Evolutionary conservation across 2,888 invertebrate genomes (phyloP), one percentile per base, ranked within the genome.

Genomic region (Galerucella nymphaeae): DNA sequence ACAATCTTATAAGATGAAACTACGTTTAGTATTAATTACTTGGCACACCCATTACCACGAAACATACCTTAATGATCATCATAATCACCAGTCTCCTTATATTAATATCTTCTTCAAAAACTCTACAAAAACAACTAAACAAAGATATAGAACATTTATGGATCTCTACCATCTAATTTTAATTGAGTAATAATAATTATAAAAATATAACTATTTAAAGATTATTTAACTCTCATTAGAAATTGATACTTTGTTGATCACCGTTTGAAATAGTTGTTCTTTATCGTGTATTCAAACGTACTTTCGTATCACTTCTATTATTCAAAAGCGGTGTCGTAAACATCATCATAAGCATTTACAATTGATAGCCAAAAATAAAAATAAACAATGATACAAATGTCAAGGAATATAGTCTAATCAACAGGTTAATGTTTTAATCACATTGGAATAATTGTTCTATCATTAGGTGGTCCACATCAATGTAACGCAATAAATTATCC

Each of bases 331-430:
- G 16, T 16, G 45, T 68, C 23, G 59, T 55, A 38, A 61, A 55
- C 50, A 62, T 57, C 50, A 62, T 57, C n/a, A 23, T 41, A n/a
- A 20, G 13, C n/a, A 42, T 18, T 42, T 38, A 58, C 13, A 48
- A 10, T 23, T 45, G 23, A 23, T 41, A 20, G 38, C 45, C 63
- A 41, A 45, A 63, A 65, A 23, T 50, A 65, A 23, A 53, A 65
- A 57, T 55, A 20, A 66, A 42, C 66, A 50, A 55, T 66, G 38
- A 53, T 18, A 55, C 13, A 41, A 66, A 66, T 66, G 41, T 57
- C 55, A 55, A 55, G 41, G 55, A 50, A 38, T 50, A 65, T 16
- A 53, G 55, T 53, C 4, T 64, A 38, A 59, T 62, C 16, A 18
- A 38, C 38, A 16, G n/a, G 11, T 61, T 41, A 20, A 16, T 14